phyloP scores from a whole-genome alignment of 53 echinoderm and acorn worm genomes.

The Hippasteria phrygiana region DNA sequence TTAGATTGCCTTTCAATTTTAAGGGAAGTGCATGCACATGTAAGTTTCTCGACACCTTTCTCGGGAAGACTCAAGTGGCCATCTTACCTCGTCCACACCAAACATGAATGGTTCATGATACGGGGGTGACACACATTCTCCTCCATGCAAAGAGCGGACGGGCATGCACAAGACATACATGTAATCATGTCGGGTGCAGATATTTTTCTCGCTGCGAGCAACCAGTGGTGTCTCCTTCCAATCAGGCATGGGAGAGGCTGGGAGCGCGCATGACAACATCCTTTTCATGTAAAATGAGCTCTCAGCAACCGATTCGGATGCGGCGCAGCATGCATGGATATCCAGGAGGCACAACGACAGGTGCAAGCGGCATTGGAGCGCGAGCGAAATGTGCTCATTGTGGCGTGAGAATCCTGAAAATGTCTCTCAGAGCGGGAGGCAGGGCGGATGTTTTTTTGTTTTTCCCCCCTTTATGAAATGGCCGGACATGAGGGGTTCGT shows the following conservation, averaged over 20 bases:
- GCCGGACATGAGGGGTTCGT: background rate
- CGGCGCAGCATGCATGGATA: background rate
- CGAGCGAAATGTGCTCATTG: constrained; percentile 4
- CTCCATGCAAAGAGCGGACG: background rate
- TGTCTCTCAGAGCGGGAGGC: background rate
- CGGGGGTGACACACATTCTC: background rate
- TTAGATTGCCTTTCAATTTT: background rate
- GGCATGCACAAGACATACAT: background rate
- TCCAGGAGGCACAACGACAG: constrained; percentile 12
- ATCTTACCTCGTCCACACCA: background rate
- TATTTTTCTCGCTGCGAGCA: constrained; percentile 23
- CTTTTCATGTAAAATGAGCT: constrained; percentile 48
- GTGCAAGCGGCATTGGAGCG: constrained; percentile 3
- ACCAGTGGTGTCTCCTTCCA: constrained; percentile 60
- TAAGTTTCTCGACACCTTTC: background rate
- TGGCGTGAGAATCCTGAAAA: constrained; percentile 12
- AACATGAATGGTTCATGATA: constrained; percentile 17
- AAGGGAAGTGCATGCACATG: no score
- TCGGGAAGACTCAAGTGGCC: background rate
- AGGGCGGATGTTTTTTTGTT: background rate
- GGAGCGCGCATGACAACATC: background rate
- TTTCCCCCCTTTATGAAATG: background rate
- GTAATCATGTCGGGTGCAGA: background rate
- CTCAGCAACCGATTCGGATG: background rate
- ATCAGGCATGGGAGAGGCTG: background rate